A percentile compares a stretch with the other conserved stretches of the same genome.
Evolutionary conservation across 2,797 vertebrate genomes (phyloP).

Genomic region (Octomys mimax): DNA sequence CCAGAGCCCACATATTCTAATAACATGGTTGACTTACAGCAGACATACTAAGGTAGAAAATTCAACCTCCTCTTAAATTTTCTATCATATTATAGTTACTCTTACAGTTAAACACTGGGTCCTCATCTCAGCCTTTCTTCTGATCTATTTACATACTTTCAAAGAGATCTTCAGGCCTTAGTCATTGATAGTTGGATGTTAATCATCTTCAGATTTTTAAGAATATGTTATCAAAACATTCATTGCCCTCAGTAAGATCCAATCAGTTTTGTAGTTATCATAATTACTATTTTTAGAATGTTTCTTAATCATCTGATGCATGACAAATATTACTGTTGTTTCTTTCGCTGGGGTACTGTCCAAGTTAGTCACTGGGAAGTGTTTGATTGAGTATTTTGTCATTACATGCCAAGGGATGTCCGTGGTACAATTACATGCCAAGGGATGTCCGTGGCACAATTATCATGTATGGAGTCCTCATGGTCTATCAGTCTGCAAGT

Average conservation of each 20-base stretch:
- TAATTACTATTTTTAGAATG: background rate
- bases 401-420: too few species aligned
- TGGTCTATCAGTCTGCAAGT: background rate
- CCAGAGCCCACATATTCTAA: background rate
- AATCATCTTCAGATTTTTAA: background rate
- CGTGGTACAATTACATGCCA: too few species aligned
- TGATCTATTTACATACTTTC: background rate
- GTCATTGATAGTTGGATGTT: background rate
- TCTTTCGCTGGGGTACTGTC: background rate
- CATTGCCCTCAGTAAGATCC: background rate
- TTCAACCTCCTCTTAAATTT: background rate
- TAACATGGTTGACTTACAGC: background rate
- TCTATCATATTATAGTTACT: background rate
- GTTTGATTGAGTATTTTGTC: background rate
- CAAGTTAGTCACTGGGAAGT: background rate
- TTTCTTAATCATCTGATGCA: background rate
- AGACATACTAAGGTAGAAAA: background rate
- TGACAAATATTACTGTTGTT: background rate
- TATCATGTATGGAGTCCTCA: background rate
- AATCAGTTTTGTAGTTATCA: background rate
- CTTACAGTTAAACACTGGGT: background rate
- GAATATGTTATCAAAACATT: background rate
- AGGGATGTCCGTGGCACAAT: too few species aligned
- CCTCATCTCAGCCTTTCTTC: background rate
- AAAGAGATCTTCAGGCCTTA: background rate